Base-by-base conservation (phyloP, 1,140 invertebrate genomes). In the Diachasmimorpha longicaudata region DNA sequence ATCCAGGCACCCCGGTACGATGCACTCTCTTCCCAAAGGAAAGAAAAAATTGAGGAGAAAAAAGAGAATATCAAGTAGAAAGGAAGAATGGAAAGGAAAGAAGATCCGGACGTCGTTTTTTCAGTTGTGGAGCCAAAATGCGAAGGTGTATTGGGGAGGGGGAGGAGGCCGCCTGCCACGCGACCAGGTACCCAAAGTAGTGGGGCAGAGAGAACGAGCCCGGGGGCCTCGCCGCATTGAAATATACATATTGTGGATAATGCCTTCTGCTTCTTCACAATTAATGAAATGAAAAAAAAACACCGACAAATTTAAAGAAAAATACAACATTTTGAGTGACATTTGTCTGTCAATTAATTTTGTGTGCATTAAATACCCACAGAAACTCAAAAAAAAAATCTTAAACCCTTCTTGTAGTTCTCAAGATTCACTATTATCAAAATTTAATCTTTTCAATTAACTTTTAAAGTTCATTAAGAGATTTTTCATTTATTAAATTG, bases 161-260 rank as follows among this genome's bases (percentile, higher is more conserved):
- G 48, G 76, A 69, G 31, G 31, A 74, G 58, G 75, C 72, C 46
- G 72, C 66, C 66, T 77, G 76, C 76, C 76, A 77, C 76, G 76
- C 76, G 76, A 77, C 76, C 76, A 73, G 72, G 63, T 73, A 73
- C 37, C 21, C 68, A 72, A 6, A 42, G 19, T 73, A 23, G 58
- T 73, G 70, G 72, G 76, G 70, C 58, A 63, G 31, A 44, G n/a
- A 46, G 11, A 46, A 46, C 44, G 70, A 77, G 52, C 52, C 52
- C 19, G 19, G 63, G 66, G 67, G 44, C 73, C 36, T 55, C 31
- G 31, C 31, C 31, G 31, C 36, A 74, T 68, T 67, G 46, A 74
- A 23, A 16, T 19, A 16, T 11, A 69, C 66, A 75, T 69, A 67
- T 10, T n/a, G 10, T 11, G 44, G n/a, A 10, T 3, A 46, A 46